Evolutionary conservation across 2,797 vertebrate genomes (phyloP).

Genomic region (Pseudomugil gertrudae): DNA sequence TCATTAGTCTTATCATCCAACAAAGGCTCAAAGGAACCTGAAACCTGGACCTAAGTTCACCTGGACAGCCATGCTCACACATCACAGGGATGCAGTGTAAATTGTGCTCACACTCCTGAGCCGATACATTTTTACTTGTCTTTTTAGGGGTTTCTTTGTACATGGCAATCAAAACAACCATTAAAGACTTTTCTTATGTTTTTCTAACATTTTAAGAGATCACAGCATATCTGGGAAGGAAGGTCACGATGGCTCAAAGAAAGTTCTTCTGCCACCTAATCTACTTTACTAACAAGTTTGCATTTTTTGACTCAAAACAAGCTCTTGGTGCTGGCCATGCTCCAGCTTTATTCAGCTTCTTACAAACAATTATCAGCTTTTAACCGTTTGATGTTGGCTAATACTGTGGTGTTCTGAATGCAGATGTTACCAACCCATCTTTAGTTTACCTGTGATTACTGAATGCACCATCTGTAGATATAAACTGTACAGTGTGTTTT

Average conservation of each 20-base stretch:
- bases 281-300: constrained; percentile 38
- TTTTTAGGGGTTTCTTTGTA: constrained; percentile 5
- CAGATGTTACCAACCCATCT: constrained; percentile 40
- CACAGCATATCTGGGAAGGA: constrained; percentile 30
- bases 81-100: constrained; percentile 26
- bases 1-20: constrained; percentile 6
- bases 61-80: constrained; percentile 27
- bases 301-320: constrained; percentile 35
- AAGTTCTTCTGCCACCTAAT: constrained; percentile 33
- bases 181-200: constrained; percentile 9
- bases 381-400: constrained; percentile 43
- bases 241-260: constrained; percentile 25
- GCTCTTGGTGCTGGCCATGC: constrained; percentile 29
- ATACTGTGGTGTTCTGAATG: constrained; percentile 44
- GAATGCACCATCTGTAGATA: constrained; percentile 69
- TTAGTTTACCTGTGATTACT: constrained; percentile 43
- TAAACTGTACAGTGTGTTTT: constrained; percentile 71
- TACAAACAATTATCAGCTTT: constrained; percentile 37
- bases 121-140: constrained; percentile 36
- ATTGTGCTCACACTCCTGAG: constrained; percentile 25
- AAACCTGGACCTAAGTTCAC: constrained; percentile 38
- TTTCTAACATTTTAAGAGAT: constrained; percentile 4
- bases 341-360: constrained; percentile 30
- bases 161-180: constrained; percentile 28
- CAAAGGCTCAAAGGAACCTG: constrained; percentile 33